Percentiles rank a stretch among this genome's conserved stretches.
These are phyloP conservation scores for Thumatha senex DNA, from an alignment of 2,888 invertebrate species.

Conservation along the genomic window DNA sequence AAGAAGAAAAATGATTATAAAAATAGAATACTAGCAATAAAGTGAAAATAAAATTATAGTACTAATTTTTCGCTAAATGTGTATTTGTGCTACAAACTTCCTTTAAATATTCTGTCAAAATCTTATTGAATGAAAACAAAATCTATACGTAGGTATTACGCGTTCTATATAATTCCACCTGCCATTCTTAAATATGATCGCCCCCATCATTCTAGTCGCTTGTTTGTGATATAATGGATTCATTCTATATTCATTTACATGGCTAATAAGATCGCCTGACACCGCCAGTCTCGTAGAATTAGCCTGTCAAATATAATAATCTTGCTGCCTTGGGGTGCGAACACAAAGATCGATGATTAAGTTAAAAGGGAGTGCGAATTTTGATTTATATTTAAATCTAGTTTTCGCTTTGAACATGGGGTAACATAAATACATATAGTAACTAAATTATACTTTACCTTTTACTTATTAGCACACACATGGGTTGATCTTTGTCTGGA, in stretches of 20 bases:
- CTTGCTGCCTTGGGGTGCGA: conserved; percentile 41
- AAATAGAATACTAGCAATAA: too few species aligned
- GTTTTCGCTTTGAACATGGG: not conserved
- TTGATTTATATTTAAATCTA: conserved; percentile 1
- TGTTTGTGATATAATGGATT: conserved; percentile 82
- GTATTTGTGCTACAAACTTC: too few species aligned
- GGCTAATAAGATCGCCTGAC: conserved; percentile 76
- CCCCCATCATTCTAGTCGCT: conserved; percentile 52
- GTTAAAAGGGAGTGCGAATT: not conserved
- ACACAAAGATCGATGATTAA: conserved; percentile 30
- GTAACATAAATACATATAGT: not conserved
- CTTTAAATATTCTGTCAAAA: too few species aligned
- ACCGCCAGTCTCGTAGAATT: conserved; percentile 66
- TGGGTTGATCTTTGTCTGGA: too few species aligned
- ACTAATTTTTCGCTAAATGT: too few species aligned
- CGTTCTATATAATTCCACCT: conserved; percentile 49
- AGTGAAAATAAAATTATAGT: too few species aligned
- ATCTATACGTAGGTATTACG: conserved; percentile 32
- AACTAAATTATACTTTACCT: too few species aligned
- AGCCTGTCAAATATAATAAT: conserved; percentile 78
- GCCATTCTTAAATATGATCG: conserved; percentile 65
- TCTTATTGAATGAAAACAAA: too few species aligned
- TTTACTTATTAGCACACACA: too few species aligned
- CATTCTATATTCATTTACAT: conserved; percentile 83
- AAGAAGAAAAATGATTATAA: too few species aligned